A percentile compares a stretch with the other conserved stretches of the same genome.
Evolutionary conservation across 1,140 invertebrate species (phyloP).

Genomic region (Leptonema lineaticorne): DNA sequence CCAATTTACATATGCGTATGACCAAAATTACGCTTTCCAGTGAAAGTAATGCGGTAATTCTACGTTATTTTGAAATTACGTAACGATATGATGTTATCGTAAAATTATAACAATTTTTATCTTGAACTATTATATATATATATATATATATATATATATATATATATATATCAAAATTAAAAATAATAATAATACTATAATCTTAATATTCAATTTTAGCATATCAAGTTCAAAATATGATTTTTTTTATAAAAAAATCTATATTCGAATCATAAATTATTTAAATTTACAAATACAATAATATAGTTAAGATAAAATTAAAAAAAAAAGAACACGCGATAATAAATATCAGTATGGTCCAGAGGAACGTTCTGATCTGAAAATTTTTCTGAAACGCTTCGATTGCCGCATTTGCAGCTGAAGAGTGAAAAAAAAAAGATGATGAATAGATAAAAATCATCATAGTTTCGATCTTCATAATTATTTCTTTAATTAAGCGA

Average conservation of each 20-base stretch:
- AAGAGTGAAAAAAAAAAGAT: neutral
- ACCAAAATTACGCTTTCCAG: neutral
- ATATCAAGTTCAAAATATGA: neutral
- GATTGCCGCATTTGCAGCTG: neutral
- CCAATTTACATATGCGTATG: neutral
- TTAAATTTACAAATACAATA: too few species aligned
- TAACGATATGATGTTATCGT: neutral
- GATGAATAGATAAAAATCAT: neutral
- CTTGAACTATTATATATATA: neutral
- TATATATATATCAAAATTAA: too few species aligned
- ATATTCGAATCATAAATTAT: too few species aligned
- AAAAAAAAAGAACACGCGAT: too few species aligned
- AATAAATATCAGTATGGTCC: too few species aligned
- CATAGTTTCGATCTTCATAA: neutral
- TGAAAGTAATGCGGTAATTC: conserved; percentile 3
- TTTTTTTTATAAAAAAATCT: too few species aligned
- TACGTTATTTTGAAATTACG: neutral
- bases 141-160: too few species aligned
- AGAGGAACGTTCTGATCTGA: neutral
- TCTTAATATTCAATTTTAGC: neutral
- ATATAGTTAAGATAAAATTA: too few species aligned
- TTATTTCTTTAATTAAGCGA: neutral
- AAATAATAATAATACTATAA: too few species aligned
- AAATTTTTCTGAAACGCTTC: conserved; percentile 1
- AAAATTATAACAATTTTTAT: neutral